Evolutionary conservation across 2,888 invertebrate species (phyloP), one percentile per base, ranked within the genome.

Genomic region (Pristionchus mayeri): DNA sequence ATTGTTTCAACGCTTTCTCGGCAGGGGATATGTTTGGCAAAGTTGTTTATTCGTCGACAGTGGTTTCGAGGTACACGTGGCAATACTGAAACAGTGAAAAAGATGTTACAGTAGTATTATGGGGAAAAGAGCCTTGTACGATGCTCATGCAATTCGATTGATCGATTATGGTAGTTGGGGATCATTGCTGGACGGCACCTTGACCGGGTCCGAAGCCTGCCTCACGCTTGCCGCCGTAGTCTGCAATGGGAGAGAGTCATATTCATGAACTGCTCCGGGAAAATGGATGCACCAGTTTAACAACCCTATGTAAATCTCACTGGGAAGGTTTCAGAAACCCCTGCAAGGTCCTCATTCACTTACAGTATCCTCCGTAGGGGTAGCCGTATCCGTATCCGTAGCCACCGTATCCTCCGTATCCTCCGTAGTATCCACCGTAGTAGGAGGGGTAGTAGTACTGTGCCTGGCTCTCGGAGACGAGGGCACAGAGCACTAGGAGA

Each of bases 131-230:
- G 18, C 76, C 76, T 76, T 16, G 50, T 37, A 67, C 67, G 67
- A 76, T 11, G 24, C 2, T 18, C 76, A 24, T 16, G 13, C 44
- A 44, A 30, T 44, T 44, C 44, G 3, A 27, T 76, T 48, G 76
- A 27, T 76, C 30, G 48, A 50, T 48, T 76, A 76, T 27, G 37
- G 48, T 76, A 76, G 44, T 3, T 27, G 37, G 27, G 16, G 27
- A n/a, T 27, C 48, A n/a, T 16, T 76, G 76, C 44, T 44, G 44
- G 2, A 27, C 48, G 0, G 34, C 44, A 13, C 27, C 27, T 7
- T 84, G 85, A 7, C 52, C 80, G 37, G 85, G 80, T 57, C 85
- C 85, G 84, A 87, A 86, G 81, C 87, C 87, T 76, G 86, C 87
- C 60, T 86, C 85, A 71, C 87, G 82, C 86, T 87, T 87, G 50